Evolutionary conservation across 2,888 invertebrate species (phyloP), one percentile per base, ranked within the genome.

Genomic region (Drosophila pseudotalamancana): DNA sequence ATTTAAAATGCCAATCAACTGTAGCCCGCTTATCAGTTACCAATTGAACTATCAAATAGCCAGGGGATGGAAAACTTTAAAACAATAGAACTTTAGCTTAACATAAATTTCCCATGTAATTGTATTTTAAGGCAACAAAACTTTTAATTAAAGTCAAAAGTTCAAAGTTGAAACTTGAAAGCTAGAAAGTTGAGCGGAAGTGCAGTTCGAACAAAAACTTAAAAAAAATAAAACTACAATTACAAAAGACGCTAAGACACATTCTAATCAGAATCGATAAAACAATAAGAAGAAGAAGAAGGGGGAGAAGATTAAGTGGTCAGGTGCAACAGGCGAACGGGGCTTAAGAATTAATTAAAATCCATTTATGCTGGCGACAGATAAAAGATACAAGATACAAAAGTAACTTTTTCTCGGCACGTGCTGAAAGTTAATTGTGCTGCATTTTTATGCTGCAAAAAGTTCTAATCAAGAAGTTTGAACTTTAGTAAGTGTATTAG

Each of bases 131-230:
- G 14, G 42, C 9, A 9, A 9, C 6, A 39, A 54, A 82, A 68
- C 59, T 85, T 82, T 82, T 85, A 85, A 85, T 85, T 78, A 72
- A 78, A 72, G 37, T 42, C 25, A 45, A 68, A 65, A 68, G 54
- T 72, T 62, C 14, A 12, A 37, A 19, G 8, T 25, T 12, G 21
- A 8, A 27, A 55, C n/a, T n/a, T 62, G 12, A 12, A 37, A 19
- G 8, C 29, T 12, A 19, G 9, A 27, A 55, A 55, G 54, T 53
- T 45, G 23, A 18, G 11, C 8, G 6, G 21, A 32, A 21, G 40
- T n/a, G 31, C 9, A 39, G 29, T 14, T 14, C 12, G 11, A 35
- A 5, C 11, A 49, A 42, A 32, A 59, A 8, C 18, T n/a, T 4
- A 14, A 8, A 23, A 48, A 14, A 8, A 23, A 48, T 43, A 18